Base-by-base conservation (phyloP, 2,888 invertebrate genomes). In the Drosophila neonasuta region DNA sequence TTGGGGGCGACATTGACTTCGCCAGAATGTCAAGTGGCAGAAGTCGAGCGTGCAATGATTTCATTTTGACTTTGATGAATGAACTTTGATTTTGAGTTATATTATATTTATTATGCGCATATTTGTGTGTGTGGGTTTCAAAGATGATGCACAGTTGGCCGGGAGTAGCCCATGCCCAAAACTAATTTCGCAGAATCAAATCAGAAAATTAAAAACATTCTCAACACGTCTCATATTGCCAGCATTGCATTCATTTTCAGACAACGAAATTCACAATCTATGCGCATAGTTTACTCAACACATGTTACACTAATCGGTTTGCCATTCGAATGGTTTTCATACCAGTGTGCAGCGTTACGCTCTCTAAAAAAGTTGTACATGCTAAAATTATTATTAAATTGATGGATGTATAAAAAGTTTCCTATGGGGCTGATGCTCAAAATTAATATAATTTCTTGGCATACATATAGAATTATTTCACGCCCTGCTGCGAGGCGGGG, bases 11-110 rank as follows among this genome's bases (percentile, higher is more conserved):
- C 57, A 62, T 54, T 66, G 71, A 63, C 60, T 67, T 49, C 56
- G 39, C n/a, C 55, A 50, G 67, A 70, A 59, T 70, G 78, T 77
- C 74, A 74, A 76, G 64, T 70, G 68, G 57, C 62, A 68, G 36
- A 65, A 74, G 67, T 70, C 64, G 62, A 78, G 65, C 65, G 62
- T 68, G 71, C 54, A 52, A 52, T 63, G 68, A 62, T 77, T 79
- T 63, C 50, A 67, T 64, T 60, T 68, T 55, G 85, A 80, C 82
- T 79, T 82, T 80, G 85, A 80, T 82, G 80, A 85, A 80, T 80
- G 77, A 71, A 70, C 60, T 77, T 77, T 70, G 82, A 76, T 81
- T 79, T 81, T 55, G 64, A 60, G 51, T 60, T 67, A 58, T 54
- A 62, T 60, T 67, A 58, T 54, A 62, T 73, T 71, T 69, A 70